Conservation (phyloP, 2,113 vertebrate genomes). For the Grallaria varia region DNA sequence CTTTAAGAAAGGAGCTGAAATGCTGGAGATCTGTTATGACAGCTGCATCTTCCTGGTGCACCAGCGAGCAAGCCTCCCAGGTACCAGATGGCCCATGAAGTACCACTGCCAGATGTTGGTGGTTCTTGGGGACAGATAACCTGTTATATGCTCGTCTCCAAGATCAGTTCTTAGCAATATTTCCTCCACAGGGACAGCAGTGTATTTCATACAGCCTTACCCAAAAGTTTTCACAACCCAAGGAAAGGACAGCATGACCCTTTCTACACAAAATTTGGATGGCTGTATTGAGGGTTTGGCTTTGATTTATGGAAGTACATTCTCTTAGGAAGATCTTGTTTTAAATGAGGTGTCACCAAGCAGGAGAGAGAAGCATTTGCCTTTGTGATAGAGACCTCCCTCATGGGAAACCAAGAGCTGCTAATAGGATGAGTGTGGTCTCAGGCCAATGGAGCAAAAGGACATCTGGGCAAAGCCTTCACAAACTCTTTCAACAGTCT, state of each 20-base stretch:
- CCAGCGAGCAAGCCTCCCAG: not conserved
- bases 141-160: not conserved
- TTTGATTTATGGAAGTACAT: not conserved
- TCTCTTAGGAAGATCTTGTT: not conserved
- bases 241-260: not conserved
- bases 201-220: not conserved
- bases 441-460: not conserved
- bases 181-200: not conserved
- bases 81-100: not conserved
- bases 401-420: not conserved
- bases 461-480: not conserved
- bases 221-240: not conserved
- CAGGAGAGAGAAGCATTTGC: not conserved
- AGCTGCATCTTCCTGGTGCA: not conserved
- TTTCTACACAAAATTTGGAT: not conserved
- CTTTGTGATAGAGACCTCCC: not conserved
- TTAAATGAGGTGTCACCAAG: not conserved
- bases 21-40: not conserved
- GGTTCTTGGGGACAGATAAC: not conserved
- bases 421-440: not conserved
- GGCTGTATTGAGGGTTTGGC: not conserved
- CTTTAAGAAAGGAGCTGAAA: not conserved
- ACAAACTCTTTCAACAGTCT: not conserved
- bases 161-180: not conserved
- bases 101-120: not conserved